Evolutionary conservation across 2,888 invertebrate species (phyloP).

Genomic region (Lissocephala sabroskyi): DNA sequence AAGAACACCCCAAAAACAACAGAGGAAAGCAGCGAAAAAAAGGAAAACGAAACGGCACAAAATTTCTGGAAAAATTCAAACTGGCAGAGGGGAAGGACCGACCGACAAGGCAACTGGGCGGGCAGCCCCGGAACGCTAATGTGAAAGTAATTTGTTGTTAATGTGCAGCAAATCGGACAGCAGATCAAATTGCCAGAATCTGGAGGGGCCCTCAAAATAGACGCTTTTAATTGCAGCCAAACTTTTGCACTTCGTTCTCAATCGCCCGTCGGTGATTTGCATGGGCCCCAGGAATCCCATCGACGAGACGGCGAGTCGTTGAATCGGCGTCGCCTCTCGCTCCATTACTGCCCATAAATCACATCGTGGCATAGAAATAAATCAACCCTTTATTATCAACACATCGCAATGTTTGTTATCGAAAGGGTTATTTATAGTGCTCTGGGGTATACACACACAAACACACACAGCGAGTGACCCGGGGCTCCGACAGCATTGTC

Average conservation of each 20-base stretch:
- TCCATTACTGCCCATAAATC: conserved; percentile 62
- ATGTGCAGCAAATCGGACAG: conserved; percentile 32
- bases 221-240: conserved; percentile 53
- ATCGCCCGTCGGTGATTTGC: too few species aligned
- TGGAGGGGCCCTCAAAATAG: too few species aligned
- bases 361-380: conserved; percentile 61
- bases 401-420: conserved; percentile 65
- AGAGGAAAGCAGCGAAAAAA: neutral
- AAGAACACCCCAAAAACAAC: conserved; percentile 6
- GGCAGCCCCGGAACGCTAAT: conserved; percentile 56
- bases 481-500: neutral
- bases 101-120: conserved; percentile 7
- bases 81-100: conserved; percentile 5
- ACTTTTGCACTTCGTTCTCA: too few species aligned
- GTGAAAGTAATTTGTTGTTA: conserved; percentile 65
- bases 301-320: too few species aligned
- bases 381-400: conserved; percentile 64
- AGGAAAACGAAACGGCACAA: conserved; percentile 17
- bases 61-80: neutral
- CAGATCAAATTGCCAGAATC: neutral
- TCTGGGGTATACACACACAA: conserved; percentile 30
- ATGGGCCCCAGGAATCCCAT: too few species aligned
- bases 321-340: conserved; percentile 22
- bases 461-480: neutral
- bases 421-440: conserved; percentile 63